A percentile compares a stretch with the other conserved stretches of the same genome.
Conservation (phyloP, 1,140 invertebrate species). For the Drosophila auraria region DNA sequence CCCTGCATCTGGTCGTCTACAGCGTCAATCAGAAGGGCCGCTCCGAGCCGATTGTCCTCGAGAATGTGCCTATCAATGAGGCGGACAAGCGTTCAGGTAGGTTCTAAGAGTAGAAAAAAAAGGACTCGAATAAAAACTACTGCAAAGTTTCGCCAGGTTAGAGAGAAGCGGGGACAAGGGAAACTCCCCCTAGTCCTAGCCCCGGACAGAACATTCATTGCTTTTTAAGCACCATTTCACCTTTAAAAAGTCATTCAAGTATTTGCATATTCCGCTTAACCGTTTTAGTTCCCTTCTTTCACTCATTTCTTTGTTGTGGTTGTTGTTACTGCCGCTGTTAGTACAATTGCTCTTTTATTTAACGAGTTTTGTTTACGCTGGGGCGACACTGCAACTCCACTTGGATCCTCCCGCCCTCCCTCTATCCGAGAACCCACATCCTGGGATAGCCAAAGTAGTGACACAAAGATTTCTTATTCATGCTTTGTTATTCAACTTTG, state of each 20-base stretch:
- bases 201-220: constrained; percentile 67
- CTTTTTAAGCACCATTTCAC: constrained; percentile 84
- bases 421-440: constrained; percentile 14
- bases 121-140: constrained; percentile 14
- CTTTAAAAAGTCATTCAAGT: constrained; percentile 84
- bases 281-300: constrained; percentile 73
- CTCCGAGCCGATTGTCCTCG: constrained; percentile 91
- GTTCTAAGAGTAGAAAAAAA: constrained; percentile 33
- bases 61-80: constrained; percentile 94
- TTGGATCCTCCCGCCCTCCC: constrained; percentile 13
- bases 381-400: constrained; percentile 55
- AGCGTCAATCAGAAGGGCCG: constrained; percentile 94
- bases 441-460: constrained; percentile 54
- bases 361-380: constrained; percentile 82
- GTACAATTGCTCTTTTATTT: constrained; percentile 84
- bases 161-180: no score
- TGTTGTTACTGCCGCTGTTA: constrained; percentile 51
- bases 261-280: constrained; percentile 84
- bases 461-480: constrained; percentile 74
- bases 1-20: constrained; percentile 92
- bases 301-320: constrained; percentile 34
- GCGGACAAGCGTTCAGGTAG: constrained; percentile 94
- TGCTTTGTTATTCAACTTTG: constrained; percentile 79
- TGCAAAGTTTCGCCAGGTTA: constrained; percentile 55
- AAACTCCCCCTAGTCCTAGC: constrained; percentile 18